Evolutionary conservation across 2,888 invertebrate species (phyloP).

Genomic region (Troilus luridus): DNA sequence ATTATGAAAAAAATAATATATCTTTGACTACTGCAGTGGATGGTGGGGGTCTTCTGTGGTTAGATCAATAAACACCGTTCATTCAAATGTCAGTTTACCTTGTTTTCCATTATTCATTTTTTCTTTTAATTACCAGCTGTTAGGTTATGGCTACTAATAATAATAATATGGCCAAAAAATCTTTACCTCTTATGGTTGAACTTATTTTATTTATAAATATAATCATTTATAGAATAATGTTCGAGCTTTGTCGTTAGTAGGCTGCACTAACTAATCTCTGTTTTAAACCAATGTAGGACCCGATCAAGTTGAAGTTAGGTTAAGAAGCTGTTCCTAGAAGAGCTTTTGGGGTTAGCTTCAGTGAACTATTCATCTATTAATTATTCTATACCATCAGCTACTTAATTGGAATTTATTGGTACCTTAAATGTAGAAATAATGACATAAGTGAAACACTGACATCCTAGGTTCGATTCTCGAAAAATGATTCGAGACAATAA

Average conservation of each 20-base stretch:
- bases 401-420: neutral
- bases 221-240: too few relatives aligned
- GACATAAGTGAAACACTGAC: neutral
- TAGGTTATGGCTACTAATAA: too few relatives aligned
- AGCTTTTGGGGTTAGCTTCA: neutral
- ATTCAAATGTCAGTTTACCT: neutral
- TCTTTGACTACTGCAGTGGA: neutral
- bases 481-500: too few relatives aligned
- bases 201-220: too few relatives aligned
- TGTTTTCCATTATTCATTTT: neutral
- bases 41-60: neutral
- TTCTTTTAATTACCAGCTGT: neutral
- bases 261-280: too few relatives aligned
- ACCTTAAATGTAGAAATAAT: neutral
- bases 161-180: too few relatives aligned
- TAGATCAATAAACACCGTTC: constrained; percentile 1
- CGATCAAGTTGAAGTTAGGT: neutral
- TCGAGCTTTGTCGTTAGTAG: too few relatives aligned
- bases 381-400: neutral
- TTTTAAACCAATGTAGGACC: neutral
- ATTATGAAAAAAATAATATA: neutral
- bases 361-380: neutral
- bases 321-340: neutral
- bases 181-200: too few relatives aligned
- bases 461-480: too few relatives aligned